Evolutionary conservation across 2,113 vertebrate species (phyloP), one percentile per base, ranked within the genome.

Genomic region (Carassius gibelio): DNA sequence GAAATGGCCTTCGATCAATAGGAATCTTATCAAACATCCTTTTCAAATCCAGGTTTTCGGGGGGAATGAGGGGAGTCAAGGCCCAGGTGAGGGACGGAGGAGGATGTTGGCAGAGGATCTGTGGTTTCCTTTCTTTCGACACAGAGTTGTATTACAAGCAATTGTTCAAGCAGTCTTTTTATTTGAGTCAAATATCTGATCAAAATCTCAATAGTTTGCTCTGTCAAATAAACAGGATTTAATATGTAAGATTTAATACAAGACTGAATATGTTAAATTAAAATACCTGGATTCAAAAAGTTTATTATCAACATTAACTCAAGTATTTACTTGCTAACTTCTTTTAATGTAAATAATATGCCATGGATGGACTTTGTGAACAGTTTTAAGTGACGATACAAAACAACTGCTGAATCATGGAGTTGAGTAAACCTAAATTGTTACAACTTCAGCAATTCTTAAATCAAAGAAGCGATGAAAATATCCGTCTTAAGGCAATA

Each of bases 1-100:
- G 13, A 81, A 69, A 81, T 66, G 10, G 64, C 23, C 80, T 68
- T 55, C 62, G 48, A 81, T 81, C 80, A 81, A 81, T 81, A 69
- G 26, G 45, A 69, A 81, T 81, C 62, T 81, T 81, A 69, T 81
- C 79, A 81, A 68, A 52, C 38, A 36, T 81, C 61, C 64, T 81
- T 81, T 68, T 55, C 6, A 68, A 68, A 68, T 34, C 26, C 45
- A 10, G 23, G 7, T 48, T 66, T 81, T 52, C 52, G 15, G 9
- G 42, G 42, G n/a, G 59, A 48, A 48, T 26, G 11, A 64, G 64
- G 23, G 36, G 13, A 81, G 59, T 81, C 14, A 45, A 81, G 78
- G 59, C 78, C 14, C 23, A 42, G 78, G 59, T 66, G 38, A 64
- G 38, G 55, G 34, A 61, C 13, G 11, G 57, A 61, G 14, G 64